phyloP scores from a whole-genome alignment of 2,797 vertebrate genomes.

The Taenioides sp. region DNA sequence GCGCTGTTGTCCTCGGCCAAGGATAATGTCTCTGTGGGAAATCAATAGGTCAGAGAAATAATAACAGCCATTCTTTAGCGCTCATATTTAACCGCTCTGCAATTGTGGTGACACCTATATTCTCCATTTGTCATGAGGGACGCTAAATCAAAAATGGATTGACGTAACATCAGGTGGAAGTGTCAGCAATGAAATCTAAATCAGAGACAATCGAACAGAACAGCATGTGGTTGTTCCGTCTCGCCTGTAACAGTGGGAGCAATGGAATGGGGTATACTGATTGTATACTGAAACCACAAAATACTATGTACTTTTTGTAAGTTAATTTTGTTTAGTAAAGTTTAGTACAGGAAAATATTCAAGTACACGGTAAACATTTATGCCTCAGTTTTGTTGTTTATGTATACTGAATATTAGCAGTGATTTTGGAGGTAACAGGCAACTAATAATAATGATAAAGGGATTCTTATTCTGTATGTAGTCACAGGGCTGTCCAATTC shows the following conservation, averaged over 20 bases:
- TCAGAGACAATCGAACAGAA: slow-evolving; percentile 7
- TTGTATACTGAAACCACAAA: not conserved
- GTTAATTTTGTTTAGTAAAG: too few species aligned
- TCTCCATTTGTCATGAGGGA: not conserved
- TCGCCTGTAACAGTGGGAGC: not conserved
- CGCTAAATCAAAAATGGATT: slow-evolving; percentile 10
- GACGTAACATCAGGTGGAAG: slow-evolving; percentile 1
- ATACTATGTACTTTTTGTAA: too few species aligned
- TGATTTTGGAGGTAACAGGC: too few species aligned
- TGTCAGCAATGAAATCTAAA: slow-evolving; percentile 12
- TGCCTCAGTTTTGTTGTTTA: too few species aligned
- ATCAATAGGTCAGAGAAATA: slow-evolving; percentile 20
- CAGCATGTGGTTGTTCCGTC: not conserved
- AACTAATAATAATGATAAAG: too few species aligned
- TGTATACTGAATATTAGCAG: too few species aligned
- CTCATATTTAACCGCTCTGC: slow-evolving; percentile 14
- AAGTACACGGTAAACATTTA: too few species aligned
- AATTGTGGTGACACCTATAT: not conserved
- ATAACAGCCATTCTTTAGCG: slow-evolving; percentile 4
- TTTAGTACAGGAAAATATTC: too few species aligned
- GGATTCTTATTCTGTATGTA: too few species aligned
- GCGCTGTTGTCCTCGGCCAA: slow-evolving; percentile 20
- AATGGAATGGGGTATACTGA: not conserved
- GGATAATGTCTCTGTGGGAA: slow-evolving; percentile 3
- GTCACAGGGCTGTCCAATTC: too few species aligned